These are phyloP conservation scores for Pararge aegeria DNA, from an alignment of 1,140 invertebrate species.

Conservation along the genomic window DNA sequence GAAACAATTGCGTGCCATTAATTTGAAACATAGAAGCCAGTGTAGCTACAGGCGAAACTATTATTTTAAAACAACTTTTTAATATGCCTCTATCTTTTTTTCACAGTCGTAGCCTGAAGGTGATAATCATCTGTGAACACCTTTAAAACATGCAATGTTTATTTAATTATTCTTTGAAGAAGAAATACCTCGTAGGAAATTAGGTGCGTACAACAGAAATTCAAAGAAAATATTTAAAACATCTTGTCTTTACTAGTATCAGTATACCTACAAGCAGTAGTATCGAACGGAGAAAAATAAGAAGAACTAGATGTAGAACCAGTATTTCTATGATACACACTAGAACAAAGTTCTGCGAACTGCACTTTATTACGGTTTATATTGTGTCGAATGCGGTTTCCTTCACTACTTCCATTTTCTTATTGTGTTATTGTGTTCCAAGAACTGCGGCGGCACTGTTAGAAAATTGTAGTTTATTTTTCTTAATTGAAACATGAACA, in stretches of 20 bases:
- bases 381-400: conserved; percentile 17
- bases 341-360: conserved; percentile 13
- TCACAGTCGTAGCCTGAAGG: background rate
- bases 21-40: no score
- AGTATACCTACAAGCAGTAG: no score
- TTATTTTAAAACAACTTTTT: no score
- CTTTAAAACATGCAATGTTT: background rate
- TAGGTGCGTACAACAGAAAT: no score
- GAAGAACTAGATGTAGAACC: conserved; percentile 9
- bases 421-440: conserved; percentile 7
- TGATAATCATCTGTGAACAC: conserved; percentile 3
- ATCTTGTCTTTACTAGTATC: background rate
- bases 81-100: no score
- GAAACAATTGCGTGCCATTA: no score
- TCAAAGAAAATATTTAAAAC: background rate
- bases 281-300: conserved; percentile 2
- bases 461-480: background rate
- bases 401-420: conserved; percentile 12
- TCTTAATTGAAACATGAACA: background rate
- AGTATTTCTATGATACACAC: conserved; percentile 23
- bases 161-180: background rate
- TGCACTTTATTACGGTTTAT: conserved; percentile 21
- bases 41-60: no score
- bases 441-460: background rate
- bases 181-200: background rate